Evolutionary conservation across 2,797 vertebrate genomes (phyloP), one percentile per base, ranked within the genome.

Genomic region (Rhinoraja longicauda): DNA sequence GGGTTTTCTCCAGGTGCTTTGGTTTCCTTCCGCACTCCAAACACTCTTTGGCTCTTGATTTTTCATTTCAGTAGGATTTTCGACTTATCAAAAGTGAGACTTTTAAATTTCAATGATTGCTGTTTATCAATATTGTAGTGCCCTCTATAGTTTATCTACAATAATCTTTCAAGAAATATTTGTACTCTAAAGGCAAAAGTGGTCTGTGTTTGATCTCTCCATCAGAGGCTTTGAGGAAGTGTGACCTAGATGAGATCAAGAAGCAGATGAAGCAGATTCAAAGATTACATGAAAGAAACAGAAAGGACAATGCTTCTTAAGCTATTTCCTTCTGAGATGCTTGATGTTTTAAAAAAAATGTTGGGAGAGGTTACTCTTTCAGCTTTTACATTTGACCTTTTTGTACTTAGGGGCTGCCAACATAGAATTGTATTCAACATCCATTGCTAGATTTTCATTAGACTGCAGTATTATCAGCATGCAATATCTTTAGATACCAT

Each of bases 221-320:
- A 72, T 73, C 26, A 75, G 90, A 91, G 67, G 39, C 88, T 91
- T 32, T 88, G 70, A n/a, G 39, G 70, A 92, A 92, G 39, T 75
- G 70, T 92, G 90, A 75, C 64, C 70, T 92, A 70, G 21, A 75
- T 92, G 70, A 75, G 90, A 70, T 53, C 90, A 92, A 75, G 45
- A 75, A 45, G 90, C 39, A 92, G 90, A 73, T 92, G 90, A 90
- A 53, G 90, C 67, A 39, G 62, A 91, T 91, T 73, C 39, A 92
- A 91, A 75, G 67, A 75, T 92, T 92, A 92, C 90, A 92, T 92
- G 70, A 92, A 92, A 92, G 90, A 75, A 75, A 75, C 90, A 75
- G 70, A 75, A 73, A 73, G 90, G 91, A 92, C 90, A 92, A 73
- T 75, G 90, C 24, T 73, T 92, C 90, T 92, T 10, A 73, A 45